Conservation (phyloP, 2,113 vertebrate genomes). For the Periophthalmodon schlosseri region DNA sequence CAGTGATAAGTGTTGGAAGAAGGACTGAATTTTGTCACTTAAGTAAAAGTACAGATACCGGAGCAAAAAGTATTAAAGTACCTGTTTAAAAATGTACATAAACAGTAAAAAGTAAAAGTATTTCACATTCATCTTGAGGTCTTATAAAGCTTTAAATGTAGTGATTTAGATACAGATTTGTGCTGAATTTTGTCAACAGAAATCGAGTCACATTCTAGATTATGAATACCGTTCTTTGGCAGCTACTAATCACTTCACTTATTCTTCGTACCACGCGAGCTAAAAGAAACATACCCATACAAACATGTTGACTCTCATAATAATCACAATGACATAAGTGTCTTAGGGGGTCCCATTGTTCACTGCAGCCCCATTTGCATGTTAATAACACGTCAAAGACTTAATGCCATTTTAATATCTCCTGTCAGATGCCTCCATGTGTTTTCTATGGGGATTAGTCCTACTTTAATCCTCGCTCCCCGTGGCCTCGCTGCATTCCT, state of each 20-base stretch:
- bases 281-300: not conserved
- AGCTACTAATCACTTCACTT: not conserved
- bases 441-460: conserved; percentile 11
- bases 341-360: not conserved
- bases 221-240: not conserved
- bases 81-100: too few species aligned
- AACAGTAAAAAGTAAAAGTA: too few species aligned
- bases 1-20: too few species aligned
- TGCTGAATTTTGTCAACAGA: too few species aligned
- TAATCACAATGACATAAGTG: not conserved
- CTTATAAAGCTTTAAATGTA: too few species aligned
- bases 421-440: not conserved
- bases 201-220: not conserved
- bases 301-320: not conserved
- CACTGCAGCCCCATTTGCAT: not conserved
- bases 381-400: not conserved
- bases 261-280: not conserved
- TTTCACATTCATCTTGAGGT: too few species aligned
- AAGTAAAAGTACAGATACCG: too few species aligned
- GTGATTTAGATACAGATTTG: too few species aligned
- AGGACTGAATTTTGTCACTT: too few species aligned
- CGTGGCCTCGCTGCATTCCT: conserved; percentile 21
- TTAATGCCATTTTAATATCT: not conserved
- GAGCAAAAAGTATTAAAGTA: too few species aligned
- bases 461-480: conserved; percentile 11